phyloP scores from a whole-genome alignment of 2,888 invertebrate species.

The Drosophila barbarae region DNA sequence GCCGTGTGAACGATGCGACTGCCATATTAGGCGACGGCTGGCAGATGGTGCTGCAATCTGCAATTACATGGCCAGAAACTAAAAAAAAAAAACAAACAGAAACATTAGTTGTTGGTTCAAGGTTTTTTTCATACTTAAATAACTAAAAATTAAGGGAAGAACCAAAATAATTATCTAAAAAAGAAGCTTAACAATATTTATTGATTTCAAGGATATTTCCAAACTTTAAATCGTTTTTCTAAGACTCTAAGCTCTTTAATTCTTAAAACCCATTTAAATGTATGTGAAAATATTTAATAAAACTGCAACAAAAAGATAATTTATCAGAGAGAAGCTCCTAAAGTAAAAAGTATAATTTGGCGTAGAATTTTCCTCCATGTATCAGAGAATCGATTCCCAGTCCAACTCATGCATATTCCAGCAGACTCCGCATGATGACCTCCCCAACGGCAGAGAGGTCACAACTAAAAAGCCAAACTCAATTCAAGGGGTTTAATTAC shows the following conservation, averaged over 20 bases:
- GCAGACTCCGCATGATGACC: constrained; percentile 17
- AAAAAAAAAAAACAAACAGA: not conserved
- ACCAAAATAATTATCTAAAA: not conserved
- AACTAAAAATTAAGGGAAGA: no score
- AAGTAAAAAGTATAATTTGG: not conserved
- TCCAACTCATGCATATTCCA: constrained; percentile 16
- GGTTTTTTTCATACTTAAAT: not conserved
- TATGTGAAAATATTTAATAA: not conserved
- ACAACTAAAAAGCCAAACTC: constrained; percentile 28
- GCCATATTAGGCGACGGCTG: constrained; percentile 25
- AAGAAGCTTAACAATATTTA: not conserved
- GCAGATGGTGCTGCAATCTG: constrained; percentile 38
- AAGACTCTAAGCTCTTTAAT: not conserved
- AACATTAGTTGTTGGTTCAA: not conserved
- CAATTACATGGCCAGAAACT: constrained; percentile 13
- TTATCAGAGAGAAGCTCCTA: not conserved
- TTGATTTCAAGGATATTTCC: not conserved
- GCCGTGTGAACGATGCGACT: constrained; percentile 34
- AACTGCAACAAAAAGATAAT: no score
- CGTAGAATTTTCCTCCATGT: not conserved
- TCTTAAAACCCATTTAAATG: not conserved
- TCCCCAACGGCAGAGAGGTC: constrained; percentile 24
- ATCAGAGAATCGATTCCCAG: constrained; percentile 9
- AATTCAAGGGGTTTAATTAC: constrained; percentile 54
- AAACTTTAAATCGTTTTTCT: not conserved